Base-by-base conservation (phyloP, 2,797 vertebrate genomes). In the Eulemur coronatus region DNA sequence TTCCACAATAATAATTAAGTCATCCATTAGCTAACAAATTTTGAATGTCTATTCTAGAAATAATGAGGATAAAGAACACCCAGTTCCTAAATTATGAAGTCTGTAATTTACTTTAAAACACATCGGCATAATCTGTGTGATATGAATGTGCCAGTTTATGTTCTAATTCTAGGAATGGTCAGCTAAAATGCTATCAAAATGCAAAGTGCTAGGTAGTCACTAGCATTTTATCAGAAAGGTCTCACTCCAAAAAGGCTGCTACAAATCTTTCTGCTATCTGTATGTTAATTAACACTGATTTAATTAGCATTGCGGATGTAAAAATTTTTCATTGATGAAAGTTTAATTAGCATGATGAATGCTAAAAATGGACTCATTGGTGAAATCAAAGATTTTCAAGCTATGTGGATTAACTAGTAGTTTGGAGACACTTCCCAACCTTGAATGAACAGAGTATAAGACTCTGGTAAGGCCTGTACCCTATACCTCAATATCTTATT, bases 321-420 rank as follows among this genome's bases (percentile, higher is more conserved):
- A 93, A 88, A 55, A 35, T 26, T 94, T 94, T 94, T 97, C 72
- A 94, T 48, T 84, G 57, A 95, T 78, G 22, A 93, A 96, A 86
- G 28, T 84, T 86, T 81, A 96, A 97, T 95, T 86, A 84, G 13
- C 73, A 55, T 69, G 59, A 72, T 72, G 38, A 89, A 82, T 84
- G 46, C 52, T 89, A 93, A 94, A 81, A 91, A 72, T 57, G 61
- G 41, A 28, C 33, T 61, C 33, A 41, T 4, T 15, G 59, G 46
- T 52, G 48, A 96, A 86, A 80, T 90, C 28, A 81, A 89, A 73
- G 75, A 84, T 59, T 50, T 85, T 38, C 61, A 59, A 33, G 20
- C 14, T 38, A 55, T n/a, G 10, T 24, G 15, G n/a, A 76, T 48
- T 72, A 12, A n/a, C 12, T 59, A 46, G 70, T 48, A 78, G n/a